These are phyloP conservation scores for Salvelinus alpinus DNA, from an alignment of 2,113 vertebrate genomes.

Conservation along the genomic window DNA sequence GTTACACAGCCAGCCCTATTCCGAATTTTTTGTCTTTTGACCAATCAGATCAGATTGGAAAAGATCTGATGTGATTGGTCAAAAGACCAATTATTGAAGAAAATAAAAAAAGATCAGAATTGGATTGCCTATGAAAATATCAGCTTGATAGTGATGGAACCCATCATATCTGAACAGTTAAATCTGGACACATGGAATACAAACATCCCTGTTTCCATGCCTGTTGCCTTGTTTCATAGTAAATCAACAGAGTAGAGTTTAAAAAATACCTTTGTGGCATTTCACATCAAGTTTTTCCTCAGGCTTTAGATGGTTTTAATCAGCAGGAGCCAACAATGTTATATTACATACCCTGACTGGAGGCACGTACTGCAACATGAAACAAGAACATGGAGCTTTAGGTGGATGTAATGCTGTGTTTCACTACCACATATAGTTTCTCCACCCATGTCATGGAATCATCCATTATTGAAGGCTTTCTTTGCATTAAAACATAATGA, in stretches of 20 bases:
- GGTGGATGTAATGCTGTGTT: background rate
- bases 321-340: no score
- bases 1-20: no score
- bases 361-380: no score
- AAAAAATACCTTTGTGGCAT: background rate
- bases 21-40: background rate
- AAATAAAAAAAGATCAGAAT: no score
- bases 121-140: background rate
- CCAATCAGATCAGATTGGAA: background rate
- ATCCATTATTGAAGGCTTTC: constrained; percentile 26
- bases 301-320: background rate
- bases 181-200: background rate
- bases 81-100: background rate
- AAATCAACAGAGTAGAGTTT: background rate
- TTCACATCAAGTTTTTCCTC: background rate
- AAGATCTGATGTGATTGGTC: background rate
- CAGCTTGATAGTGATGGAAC: background rate
- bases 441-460: constrained; percentile 31
- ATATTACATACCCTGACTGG: no score
- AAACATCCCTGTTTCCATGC: background rate
- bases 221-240: background rate
- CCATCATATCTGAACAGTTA: background rate
- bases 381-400: background rate
- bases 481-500: background rate
- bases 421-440: background rate